Evolutionary conservation across 2,797 vertebrate genomes (phyloP).

Genomic region (Otus scops): DNA sequence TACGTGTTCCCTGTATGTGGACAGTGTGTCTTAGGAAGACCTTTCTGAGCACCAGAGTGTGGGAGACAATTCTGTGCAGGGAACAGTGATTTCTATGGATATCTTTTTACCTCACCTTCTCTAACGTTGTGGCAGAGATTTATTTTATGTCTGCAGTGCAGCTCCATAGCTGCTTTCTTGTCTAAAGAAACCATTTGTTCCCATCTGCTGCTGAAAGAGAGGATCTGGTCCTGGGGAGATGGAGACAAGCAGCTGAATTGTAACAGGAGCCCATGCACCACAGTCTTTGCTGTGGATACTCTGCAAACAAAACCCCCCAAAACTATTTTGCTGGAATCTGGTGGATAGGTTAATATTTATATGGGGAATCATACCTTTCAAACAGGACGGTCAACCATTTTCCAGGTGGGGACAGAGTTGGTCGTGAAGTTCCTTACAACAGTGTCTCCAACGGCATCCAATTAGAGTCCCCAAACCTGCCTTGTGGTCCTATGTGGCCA

Average conservation of each 20-base stretch:
- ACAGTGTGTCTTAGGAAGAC: background rate
- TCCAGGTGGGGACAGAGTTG: background rate
- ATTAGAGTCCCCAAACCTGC: background rate
- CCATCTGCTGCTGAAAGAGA: background rate
- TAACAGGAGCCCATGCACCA: background rate
- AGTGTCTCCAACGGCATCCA: background rate
- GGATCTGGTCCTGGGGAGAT: background rate
- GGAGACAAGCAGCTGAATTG: background rate
- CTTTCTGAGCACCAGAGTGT: background rate
- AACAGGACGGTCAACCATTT: accelerated
- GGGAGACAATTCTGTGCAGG: background rate
- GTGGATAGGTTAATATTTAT: background rate
- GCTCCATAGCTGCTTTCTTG: background rate
- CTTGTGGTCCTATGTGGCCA: background rate
- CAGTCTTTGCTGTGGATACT: background rate
- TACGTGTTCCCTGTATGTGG: background rate
- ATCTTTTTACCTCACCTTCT: background rate
- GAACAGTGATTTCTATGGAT: background rate
- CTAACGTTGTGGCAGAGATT: background rate
- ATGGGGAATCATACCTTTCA: background rate
- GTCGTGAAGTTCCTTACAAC: background rate
- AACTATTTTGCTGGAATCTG: background rate
- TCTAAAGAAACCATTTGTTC: background rate
- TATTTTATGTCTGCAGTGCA: background rate
- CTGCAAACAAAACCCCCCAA: background rate